Conservation (phyloP, 2,888 invertebrate species). For the Myopa tessellatipennis region DNA sequence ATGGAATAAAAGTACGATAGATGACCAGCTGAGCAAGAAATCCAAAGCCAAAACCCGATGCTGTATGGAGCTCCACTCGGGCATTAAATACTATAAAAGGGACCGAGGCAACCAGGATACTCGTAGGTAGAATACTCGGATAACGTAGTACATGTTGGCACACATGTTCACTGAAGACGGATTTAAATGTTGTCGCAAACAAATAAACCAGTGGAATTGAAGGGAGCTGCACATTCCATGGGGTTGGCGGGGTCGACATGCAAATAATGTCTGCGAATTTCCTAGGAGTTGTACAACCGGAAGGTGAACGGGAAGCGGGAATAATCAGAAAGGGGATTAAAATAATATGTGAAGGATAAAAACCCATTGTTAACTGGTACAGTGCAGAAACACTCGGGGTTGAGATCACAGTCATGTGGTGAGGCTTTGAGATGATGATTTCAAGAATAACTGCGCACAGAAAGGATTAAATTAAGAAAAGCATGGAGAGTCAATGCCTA, state of each 20-base stretch:
- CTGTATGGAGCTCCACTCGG: neutral
- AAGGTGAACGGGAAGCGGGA: neutral
- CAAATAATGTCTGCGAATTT: neutral
- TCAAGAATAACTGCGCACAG: conserved; percentile 31
- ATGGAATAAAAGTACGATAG: neutral
- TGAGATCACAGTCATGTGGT: neutral
- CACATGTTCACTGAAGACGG: neutral
- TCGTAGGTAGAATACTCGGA: neutral
- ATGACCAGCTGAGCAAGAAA: neutral
- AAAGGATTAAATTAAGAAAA: conserved; percentile 34
- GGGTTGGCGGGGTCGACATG: neutral
- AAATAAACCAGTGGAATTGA: neutral
- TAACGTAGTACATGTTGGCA: neutral
- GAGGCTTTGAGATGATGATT: conserved; percentile 25
- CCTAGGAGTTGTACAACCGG: neutral
- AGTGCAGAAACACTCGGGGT: too few relatives aligned
- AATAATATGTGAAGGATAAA: conserved; percentile 39
- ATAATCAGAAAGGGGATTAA: conserved; percentile 30
- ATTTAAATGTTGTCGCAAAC: neutral
- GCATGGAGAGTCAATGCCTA: neutral
- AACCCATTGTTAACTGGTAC: conserved; percentile 4
- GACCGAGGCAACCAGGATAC: neutral
- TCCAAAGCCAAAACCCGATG: neutral
- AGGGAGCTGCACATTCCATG: neutral
- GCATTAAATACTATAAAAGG: neutral